Evolutionary conservation across 2,888 invertebrate genomes (phyloP).

Genomic region (Eupithecia tripunctaria): DNA sequence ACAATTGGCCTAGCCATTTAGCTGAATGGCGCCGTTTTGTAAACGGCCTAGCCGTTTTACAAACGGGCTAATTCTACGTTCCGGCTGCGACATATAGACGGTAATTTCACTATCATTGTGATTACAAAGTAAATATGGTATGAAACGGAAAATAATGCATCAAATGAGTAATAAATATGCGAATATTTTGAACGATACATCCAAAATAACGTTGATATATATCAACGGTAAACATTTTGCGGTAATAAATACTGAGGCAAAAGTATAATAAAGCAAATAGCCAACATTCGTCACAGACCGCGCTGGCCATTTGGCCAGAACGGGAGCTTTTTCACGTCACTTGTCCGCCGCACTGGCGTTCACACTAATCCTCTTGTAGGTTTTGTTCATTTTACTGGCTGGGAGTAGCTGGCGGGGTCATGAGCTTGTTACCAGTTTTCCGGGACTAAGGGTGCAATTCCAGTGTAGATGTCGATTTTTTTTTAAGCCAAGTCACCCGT

Average conservation of each 20-base stretch:
- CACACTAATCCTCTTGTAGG: slow-evolving; percentile 42
- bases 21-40: too few species aligned
- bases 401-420: slow-evolving; percentile 19
- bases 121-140: not conserved
- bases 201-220: slow-evolving; percentile 5
- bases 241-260: slow-evolving; percentile 12
- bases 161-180: not conserved
- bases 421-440: slow-evolving; percentile 26
- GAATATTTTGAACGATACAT: not conserved
- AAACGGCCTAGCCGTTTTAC: too few species aligned
- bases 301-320: slow-evolving; percentile 30
- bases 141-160: not conserved
- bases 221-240: slow-evolving; percentile 16
- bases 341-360: slow-evolving; percentile 40
- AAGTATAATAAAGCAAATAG: slow-evolving; percentile 24
- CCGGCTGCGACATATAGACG: too few species aligned
- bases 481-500: not conserved
- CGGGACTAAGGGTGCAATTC: slow-evolving; percentile 1
- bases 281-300: slow-evolving; percentile 38
- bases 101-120: not conserved
- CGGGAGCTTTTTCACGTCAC: slow-evolving; percentile 47
- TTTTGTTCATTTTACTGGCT: slow-evolving; percentile 41
- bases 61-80: too few species aligned
- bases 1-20: too few species aligned
- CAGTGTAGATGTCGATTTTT: not conserved